Base-by-base conservation (phyloP, 2,113 vertebrate species). In the Pionites leucogaster region DNA sequence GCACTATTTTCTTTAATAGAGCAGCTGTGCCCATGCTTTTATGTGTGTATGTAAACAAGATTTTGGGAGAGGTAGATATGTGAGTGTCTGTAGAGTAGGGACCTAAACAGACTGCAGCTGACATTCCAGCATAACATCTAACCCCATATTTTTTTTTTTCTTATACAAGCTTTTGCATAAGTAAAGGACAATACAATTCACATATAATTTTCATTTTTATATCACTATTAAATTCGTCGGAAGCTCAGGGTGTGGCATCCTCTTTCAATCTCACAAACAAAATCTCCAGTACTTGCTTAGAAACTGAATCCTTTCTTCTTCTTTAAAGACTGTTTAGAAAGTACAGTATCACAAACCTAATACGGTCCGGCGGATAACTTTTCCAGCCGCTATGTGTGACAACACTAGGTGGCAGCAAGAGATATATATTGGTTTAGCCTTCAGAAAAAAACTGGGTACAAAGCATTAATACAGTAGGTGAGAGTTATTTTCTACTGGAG, bases 361-460 rank as follows among this genome's bases (percentile, higher is more conserved):
- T 3, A 27, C 31, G 37, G 10, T 11, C 9, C 15, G 19, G 1
- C 6, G 22, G 31, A 2, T 27, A 83, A 27, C 39, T 46, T 7
- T 37, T 74, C 7, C 46, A 50, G n/a, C 5, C 23, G 33, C 53
- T 50, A n/a, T 39, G 6, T 41, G 23, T 68, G 11, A 76, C 9
- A 87, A 39, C 93, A 76, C 39, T 47, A 93, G 82, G 35, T 87
- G 70, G 82, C 90, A 93, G 85, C 78, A 93, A 78, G 7, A 46
- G 22, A 63, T n/a, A 28, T 29, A 59, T 37, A 28, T 35, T 46
- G 1, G 50, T 47, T 52, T 46, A 44, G 24, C 25, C 9, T 80
- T 55, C 3, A 31, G 9, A 41, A 29, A 64, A 15, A 28, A 50
- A 5, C 3, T 7, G 6, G 2, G 5, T 49, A 24, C 37, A 49